Evolutionary conservation across 2,888 invertebrate genomes (phyloP).

Genomic region (Dolichomitus sp.): DNA sequence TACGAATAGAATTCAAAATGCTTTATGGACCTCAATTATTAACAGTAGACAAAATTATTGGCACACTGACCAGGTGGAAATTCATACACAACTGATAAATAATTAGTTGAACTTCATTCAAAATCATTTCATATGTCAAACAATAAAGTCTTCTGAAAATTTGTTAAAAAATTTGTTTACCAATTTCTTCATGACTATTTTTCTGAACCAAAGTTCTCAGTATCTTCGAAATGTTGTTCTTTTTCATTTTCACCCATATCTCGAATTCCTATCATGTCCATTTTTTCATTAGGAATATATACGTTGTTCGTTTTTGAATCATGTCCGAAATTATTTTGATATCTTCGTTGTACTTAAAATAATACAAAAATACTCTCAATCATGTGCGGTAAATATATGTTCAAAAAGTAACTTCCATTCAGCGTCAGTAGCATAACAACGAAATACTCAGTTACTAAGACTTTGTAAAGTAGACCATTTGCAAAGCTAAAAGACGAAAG

Average conservation of each 20-base stretch:
- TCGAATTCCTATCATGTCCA: not conserved
- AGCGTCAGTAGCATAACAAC: not conserved
- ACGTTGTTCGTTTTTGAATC: not conserved
- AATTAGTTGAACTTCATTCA: too few relatives aligned
- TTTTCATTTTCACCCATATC: too few relatives aligned
- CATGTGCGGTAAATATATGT: not conserved
- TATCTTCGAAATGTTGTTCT: too few relatives aligned
- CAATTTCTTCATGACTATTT: too few relatives aligned
- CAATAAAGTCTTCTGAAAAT: not conserved
- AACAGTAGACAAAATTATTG: too few relatives aligned
- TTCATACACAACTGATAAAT: too few relatives aligned
- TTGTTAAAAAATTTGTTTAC: not conserved
- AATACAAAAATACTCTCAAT: not conserved
- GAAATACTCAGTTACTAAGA: not conserved
- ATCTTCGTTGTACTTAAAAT: not conserved
- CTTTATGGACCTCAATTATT: too few relatives aligned
- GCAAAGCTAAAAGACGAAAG: constrained; percentile 16
- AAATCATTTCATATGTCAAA: too few relatives aligned
- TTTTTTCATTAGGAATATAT: too few relatives aligned
- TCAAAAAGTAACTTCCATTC: not conserved
- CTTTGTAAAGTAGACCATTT: constrained; percentile 16
- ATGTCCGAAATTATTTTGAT: not conserved
- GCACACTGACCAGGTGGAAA: too few relatives aligned
- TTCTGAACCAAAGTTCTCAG: too few relatives aligned
- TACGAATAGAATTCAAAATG: too few relatives aligned